phyloP scores from a whole-genome alignment of 2,888 invertebrate species.

The Bedellia somnulentella region DNA sequence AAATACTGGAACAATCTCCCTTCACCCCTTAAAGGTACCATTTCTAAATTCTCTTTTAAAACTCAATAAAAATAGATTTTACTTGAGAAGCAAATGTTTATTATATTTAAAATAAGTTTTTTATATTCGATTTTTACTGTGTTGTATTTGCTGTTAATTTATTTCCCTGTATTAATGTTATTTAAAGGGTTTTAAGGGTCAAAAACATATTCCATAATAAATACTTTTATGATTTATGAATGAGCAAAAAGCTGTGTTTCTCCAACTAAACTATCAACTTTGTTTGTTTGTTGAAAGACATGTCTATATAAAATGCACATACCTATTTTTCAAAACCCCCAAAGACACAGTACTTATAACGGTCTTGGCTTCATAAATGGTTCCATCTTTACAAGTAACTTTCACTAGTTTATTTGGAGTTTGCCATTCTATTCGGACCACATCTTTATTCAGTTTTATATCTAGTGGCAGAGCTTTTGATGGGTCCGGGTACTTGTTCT shows the following conservation, averaged over 20 bases:
- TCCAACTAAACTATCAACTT: not conserved
- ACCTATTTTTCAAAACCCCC: conserved; percentile 54
- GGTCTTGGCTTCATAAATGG: conserved; percentile 38
- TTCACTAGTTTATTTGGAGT: conserved; percentile 13
- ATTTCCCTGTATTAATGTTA: no score
- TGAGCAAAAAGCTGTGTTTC: not conserved
- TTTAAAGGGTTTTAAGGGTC: no score
- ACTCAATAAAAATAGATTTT: no score
- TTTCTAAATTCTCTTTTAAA: no score
- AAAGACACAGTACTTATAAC: conserved; percentile 60
- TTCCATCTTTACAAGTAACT: conserved; percentile 34
- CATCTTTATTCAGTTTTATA: conserved; percentile 28
- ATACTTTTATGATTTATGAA: no score
- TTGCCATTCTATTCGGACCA: conserved; percentile 19
- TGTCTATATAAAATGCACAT: conserved; percentile 20
- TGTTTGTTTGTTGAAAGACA: not conserved
- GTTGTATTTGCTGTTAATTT: no score
- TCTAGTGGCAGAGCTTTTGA: conserved; percentile 18
- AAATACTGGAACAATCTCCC: no score
- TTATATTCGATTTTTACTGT: no score
- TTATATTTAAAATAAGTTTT: no score
- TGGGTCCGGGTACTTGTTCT: conserved; percentile 22
- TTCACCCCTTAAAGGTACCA: no score
- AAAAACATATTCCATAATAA: no score
- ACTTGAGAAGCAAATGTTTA: no score